A percentile compares a stretch with the other conserved stretches of the same genome.
These are phyloP conservation scores for Rissa tridactyla DNA, from an alignment of 2,113 vertebrate genomes.

Conservation along the genomic window DNA sequence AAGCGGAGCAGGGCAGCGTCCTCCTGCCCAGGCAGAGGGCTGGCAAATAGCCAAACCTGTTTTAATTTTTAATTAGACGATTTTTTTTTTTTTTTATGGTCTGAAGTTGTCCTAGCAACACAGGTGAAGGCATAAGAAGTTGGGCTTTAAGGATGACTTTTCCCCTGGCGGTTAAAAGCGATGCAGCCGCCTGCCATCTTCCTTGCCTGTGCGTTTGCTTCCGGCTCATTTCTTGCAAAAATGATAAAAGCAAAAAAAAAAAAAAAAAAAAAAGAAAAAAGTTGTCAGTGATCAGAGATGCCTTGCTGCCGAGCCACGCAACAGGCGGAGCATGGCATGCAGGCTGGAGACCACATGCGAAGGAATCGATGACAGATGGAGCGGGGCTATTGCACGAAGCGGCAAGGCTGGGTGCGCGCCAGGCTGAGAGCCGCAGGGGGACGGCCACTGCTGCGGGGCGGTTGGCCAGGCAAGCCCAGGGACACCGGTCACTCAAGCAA, in stretches of 20 bases:
- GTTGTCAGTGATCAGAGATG: not conserved
- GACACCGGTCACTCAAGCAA: not conserved
- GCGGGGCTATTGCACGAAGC: not conserved
- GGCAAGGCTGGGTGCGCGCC: not conserved
- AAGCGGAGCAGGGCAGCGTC: not conserved
- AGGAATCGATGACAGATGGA: conserved; percentile 37
- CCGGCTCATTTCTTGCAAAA: not conserved
- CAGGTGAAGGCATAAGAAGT: not conserved
- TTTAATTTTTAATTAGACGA: not conserved
- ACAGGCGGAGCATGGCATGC: not conserved
- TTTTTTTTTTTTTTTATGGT: not conserved
- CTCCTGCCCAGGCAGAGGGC: not conserved
- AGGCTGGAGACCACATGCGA: conserved; percentile 1
- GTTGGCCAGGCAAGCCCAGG: conserved; percentile 7
- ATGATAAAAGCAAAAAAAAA: not conserved
- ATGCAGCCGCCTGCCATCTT: accelerated
- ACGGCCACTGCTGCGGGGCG: not conserved
- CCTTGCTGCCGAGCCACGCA: not conserved
- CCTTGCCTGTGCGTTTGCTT: not conserved
- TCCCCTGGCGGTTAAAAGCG: not conserved
- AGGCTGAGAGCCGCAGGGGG: not conserved
- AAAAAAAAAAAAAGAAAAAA: not conserved
- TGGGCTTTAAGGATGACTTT: not conserved
- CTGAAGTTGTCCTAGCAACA: not conserved
- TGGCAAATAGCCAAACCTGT: not conserved